Evolutionary conservation across 2,797 vertebrate species (phyloP).

Genomic region (Huso huso): DNA sequence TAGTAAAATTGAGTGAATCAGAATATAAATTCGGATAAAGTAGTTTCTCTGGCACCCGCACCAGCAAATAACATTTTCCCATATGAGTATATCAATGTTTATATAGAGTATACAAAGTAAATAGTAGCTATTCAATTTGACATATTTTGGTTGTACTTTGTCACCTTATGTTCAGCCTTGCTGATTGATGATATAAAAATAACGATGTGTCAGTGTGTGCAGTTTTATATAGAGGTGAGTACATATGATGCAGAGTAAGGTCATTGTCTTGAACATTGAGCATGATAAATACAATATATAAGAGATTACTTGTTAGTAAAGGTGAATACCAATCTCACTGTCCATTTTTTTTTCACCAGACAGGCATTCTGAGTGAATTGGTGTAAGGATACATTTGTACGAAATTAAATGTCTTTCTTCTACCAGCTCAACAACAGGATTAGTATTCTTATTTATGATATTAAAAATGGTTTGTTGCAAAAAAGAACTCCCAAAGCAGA

Average conservation of each 20-base stretch:
- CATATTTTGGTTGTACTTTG: background rate
- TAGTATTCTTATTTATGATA: background rate
- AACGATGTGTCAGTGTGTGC: background rate
- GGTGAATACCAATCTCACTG: background rate
- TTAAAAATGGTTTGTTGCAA: background rate
- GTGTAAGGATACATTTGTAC: background rate
- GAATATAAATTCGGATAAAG: too few relatives aligned
- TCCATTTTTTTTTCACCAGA: background rate
- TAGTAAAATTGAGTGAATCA: too few relatives aligned
- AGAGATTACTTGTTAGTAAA: background rate
- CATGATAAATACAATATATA: background rate
- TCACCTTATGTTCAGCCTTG: background rate
- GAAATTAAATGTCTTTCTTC: background rate
- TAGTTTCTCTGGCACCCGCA: too few relatives aligned
- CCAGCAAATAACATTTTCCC: too few relatives aligned
- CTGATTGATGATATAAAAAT: background rate
- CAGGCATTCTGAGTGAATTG: background rate
- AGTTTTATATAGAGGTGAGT: constrained; percentile 2
- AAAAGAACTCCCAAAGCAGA: background rate
- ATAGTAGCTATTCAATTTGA: too few relatives aligned
- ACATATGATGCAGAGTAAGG: background rate
- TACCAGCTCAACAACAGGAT: background rate
- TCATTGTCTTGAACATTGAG: constrained; percentile 3
- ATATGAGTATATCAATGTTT: too few relatives aligned
- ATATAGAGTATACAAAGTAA: too few relatives aligned